Conservation (phyloP, 1,140 invertebrate species). For the Cyrtorhinus lividipennis region DNA sequence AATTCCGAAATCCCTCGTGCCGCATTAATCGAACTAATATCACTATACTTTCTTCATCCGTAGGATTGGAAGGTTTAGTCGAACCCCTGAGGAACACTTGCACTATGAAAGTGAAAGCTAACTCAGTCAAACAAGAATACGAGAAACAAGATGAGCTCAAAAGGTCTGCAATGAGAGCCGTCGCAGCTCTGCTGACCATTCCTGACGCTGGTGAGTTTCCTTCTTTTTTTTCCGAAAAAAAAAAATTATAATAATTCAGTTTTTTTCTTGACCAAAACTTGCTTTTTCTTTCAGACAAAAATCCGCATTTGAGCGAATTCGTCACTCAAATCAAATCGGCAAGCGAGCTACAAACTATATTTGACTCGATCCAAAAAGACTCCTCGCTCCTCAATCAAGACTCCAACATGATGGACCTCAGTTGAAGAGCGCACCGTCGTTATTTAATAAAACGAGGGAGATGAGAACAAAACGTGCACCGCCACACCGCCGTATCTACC, state of each 20-base stretch:
- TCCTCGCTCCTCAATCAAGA: constrained; percentile 37
- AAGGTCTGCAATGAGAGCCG: constrained; percentile 75
- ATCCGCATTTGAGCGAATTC: constrained; percentile 83
- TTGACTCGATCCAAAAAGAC: constrained; percentile 83
- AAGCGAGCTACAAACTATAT: constrained; percentile 69
- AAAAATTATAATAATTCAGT: no score
- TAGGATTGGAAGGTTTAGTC: constrained; percentile 85
- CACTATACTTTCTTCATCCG: no score
- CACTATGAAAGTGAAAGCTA: constrained; percentile 91
- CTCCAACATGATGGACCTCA: constrained; percentile 39
- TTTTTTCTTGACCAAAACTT: no score
- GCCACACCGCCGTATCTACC: no score
- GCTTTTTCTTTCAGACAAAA: constrained; percentile 65
- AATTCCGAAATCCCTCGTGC: no score
- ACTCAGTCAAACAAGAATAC: constrained; percentile 98
- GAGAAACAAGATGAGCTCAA: constrained; percentile 98
- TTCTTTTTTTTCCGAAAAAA: no score
- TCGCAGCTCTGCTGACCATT: constrained; percentile 74
- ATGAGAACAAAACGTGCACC: no score
- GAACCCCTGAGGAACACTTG: constrained; percentile 85
- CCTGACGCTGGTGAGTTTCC: constrained; percentile 71
- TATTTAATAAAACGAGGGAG: no score
- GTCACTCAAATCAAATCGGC: constrained; percentile 76
- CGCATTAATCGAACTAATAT: no score
- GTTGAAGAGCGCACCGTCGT: no score